Base-by-base conservation (phyloP, 1,140 invertebrate genomes). In the Phenacoccus solenopsis region DNA sequence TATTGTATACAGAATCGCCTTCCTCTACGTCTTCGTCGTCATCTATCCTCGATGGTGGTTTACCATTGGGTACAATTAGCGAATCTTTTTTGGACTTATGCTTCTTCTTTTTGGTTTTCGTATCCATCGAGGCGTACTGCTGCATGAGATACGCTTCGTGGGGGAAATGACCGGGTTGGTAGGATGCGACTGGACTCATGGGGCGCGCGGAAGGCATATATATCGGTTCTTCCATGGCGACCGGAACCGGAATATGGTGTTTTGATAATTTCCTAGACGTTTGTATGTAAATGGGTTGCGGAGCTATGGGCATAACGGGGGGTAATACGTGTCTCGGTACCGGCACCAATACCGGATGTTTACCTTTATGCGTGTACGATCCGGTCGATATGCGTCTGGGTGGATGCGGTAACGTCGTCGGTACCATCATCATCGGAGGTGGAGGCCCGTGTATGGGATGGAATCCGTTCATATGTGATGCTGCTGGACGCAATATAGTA, bases 1-100 rank as follows among this genome's bases (percentile, higher is more conserved):
- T 93, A 35, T 89, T 90, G 32, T 90, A 92, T 7, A 88, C 85
- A 13, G 90, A 91, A 59, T 90, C 90, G 28, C 67, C 73, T 30
- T 73, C 69, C n/a, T 70, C 71, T 0, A 38, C 32, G 30, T 72
- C 68, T n/a, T 73, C 72, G 77, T 2, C 82, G 28, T 67, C 68
- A 12, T 69, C 25, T 1, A 71, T 28, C 4, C 80, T 79, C 0
- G 71, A 79, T 67, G 67, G 79, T 77, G 0, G 79, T 72, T 75
- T 64, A 64, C 78, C 76, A 28, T 78, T 79, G 9, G 77, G 75
- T 32, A 79, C 77, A 9, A 49, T 16, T 3, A 49, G 20, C 7
- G 78, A 76, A 74, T 78, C 76, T 28, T 73, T 74, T 28, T 75
- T 75, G 64, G 79, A 77, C 57, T 80, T 76, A 73, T 77, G 76